A percentile compares a stretch with the other conserved stretches of the same genome.
phyloP scores from a whole-genome alignment of 1,140 invertebrate species.

The Sipha flava region DNA sequence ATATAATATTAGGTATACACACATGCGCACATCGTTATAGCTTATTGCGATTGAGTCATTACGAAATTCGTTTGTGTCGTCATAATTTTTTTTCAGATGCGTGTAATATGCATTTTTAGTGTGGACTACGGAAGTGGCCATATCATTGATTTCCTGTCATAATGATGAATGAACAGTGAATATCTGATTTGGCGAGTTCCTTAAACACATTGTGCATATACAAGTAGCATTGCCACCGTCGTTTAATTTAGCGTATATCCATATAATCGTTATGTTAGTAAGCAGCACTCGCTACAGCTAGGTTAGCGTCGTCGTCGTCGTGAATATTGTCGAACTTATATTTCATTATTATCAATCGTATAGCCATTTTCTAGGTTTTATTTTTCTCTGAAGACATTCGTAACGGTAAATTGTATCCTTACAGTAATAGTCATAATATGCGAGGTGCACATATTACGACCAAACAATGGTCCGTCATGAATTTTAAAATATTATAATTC shows the following conservation, averaged over 20 bases:
- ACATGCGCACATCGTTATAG: not conserved
- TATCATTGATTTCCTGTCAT: conserved; percentile 27
- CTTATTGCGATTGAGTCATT: not conserved
- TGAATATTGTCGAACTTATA: too few relatives aligned
- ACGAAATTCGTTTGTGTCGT: not conserved
- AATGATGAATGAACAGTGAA: conserved; percentile 14
- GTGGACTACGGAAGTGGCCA: not conserved
- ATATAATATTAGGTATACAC: too few relatives aligned
- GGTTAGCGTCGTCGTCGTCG: too few relatives aligned
- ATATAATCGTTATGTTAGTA: too few relatives aligned
- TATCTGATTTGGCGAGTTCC: conserved; percentile 16
- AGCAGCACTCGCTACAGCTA: too few relatives aligned
- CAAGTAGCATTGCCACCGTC: not conserved
- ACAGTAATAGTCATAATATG: too few relatives aligned
- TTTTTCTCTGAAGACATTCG: too few relatives aligned
- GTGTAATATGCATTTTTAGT: not conserved
- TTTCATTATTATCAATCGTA: too few relatives aligned
- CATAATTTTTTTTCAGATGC: not conserved
- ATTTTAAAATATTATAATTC: not conserved
- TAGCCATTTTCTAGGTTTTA: too few relatives aligned
- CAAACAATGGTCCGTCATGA: not conserved
- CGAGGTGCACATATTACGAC: too few relatives aligned
- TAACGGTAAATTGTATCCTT: not conserved
- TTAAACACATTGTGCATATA: not conserved
- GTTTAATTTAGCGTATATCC: not conserved